phyloP scores from a whole-genome alignment of 2,888 invertebrate genomes.

The Apamea sordens region DNA sequence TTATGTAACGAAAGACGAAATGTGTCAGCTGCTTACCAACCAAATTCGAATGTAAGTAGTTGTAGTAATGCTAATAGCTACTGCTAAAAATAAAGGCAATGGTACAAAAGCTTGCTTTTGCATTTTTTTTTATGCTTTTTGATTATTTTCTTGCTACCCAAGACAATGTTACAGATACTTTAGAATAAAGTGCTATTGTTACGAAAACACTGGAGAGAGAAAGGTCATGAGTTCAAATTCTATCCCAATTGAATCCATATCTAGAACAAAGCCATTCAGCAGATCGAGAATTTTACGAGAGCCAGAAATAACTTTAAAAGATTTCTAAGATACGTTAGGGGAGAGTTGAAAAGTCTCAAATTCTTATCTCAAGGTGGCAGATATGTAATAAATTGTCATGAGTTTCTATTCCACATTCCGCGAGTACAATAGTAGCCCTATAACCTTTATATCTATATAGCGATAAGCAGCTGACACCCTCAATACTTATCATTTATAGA shows the following conservation, averaged over 20 bases:
- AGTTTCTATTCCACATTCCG: slow-evolving; percentile 63
- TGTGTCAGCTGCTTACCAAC: background rate
- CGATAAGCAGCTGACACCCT: slow-evolving; percentile 64
- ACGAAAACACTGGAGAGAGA: slow-evolving; percentile 5
- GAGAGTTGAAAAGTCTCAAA: slow-evolving; percentile 55
- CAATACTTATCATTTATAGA: slow-evolving; percentile 60
- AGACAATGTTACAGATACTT: slow-evolving; percentile 16
- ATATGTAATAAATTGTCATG: slow-evolving; percentile 60
- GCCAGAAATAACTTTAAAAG: slow-evolving; percentile 34
- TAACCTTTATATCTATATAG: slow-evolving; percentile 56
- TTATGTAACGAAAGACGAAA: background rate
- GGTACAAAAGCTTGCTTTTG: too few relatives aligned
- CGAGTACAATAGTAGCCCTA: slow-evolving; percentile 58
- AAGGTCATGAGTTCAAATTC: slow-evolving; percentile 45
- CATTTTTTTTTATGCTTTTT: too few relatives aligned
- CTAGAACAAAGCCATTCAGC: slow-evolving; percentile 27
- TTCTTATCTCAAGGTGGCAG: slow-evolving; percentile 51
- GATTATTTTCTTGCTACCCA: background rate
- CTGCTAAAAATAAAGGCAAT: background rate
- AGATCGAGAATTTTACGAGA: slow-evolving; percentile 28
- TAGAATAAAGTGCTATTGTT: slow-evolving; percentile 42
- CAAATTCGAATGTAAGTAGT: too few relatives aligned
- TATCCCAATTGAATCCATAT: slow-evolving; percentile 39
- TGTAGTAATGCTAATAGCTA: background rate
- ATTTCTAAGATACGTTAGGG: slow-evolving; percentile 36